A percentile compares a stretch with the other conserved stretches of the same genome.
Evolutionary conservation across 2,797 vertebrate species (phyloP).

Genomic region (Tragopan temminckii): DNA sequence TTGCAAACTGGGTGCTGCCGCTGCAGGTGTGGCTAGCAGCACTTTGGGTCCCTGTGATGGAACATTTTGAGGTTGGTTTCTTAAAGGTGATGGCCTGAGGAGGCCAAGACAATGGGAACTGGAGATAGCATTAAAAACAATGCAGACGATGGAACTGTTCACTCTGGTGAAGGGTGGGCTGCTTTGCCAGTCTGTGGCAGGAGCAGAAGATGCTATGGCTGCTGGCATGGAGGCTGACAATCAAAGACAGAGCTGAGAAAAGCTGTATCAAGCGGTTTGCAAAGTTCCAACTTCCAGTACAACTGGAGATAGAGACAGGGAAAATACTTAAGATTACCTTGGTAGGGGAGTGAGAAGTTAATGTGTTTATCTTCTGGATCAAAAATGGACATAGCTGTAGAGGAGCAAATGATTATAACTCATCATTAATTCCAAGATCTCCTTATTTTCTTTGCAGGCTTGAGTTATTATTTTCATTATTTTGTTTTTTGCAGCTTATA

Average conservation of each 20-base stretch:
- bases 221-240: background rate
- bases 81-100: background rate
- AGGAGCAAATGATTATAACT: background rate
- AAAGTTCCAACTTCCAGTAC: background rate
- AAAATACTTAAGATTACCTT: background rate
- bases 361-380: background rate
- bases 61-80: background rate
- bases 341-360: background rate
- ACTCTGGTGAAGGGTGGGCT: background rate
- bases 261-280: background rate
- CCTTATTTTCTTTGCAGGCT: slow-evolving; percentile 7
- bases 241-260: background rate
- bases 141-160: background rate
- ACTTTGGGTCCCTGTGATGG: background rate
- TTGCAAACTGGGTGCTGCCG: background rate
- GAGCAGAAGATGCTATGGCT: background rate
- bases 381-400: background rate
- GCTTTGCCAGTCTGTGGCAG: background rate
- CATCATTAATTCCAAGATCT: background rate
- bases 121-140: background rate
- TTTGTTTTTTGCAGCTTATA: background rate
- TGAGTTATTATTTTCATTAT: background rate
- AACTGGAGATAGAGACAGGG: accelerated
- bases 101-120: accelerated
- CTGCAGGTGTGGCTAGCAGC: too few relatives aligned